Percentiles rank a stretch among this genome's conserved stretches.
Evolutionary conservation across 2,797 vertebrate species (phyloP).

Genomic region (Microctenopoma lineatum): DNA sequence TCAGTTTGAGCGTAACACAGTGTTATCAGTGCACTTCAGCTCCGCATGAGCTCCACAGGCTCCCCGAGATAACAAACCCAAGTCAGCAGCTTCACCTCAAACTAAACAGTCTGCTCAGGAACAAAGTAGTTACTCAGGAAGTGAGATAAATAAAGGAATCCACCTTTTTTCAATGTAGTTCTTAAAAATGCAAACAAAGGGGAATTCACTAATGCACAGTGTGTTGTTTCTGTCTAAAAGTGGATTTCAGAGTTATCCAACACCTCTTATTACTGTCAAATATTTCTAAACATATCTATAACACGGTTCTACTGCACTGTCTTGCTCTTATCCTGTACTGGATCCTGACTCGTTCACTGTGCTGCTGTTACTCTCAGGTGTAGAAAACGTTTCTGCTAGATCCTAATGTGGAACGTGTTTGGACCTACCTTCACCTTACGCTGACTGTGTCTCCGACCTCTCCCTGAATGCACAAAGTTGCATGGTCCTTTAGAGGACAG

Average conservation of each 20-base stretch:
- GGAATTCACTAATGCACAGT: too few species aligned
- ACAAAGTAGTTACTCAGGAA: not conserved
- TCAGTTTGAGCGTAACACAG: not conserved
- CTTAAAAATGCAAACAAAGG: not conserved
- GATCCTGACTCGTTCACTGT: not conserved
- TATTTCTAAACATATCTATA: not conserved
- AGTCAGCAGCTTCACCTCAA: not conserved
- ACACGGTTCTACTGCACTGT: not conserved
- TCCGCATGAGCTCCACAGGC: not conserved
- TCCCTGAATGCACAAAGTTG: not conserved
- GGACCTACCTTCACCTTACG: not conserved
- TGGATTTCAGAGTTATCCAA: too few species aligned
- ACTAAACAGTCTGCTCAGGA: not conserved
- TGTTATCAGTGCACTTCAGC: constrained; percentile 11
- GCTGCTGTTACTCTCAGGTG: not conserved
- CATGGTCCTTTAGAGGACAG: not conserved
- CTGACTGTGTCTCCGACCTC: not conserved
- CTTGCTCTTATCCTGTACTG: not conserved
- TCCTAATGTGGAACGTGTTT: not conserved
- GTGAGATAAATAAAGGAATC: not conserved
- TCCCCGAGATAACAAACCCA: constrained; percentile 14
- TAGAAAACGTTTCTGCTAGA: not conserved
- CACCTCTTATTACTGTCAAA: too few species aligned
- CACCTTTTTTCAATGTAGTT: not conserved
- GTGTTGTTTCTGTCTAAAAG: too few species aligned